Evolutionary conservation across 2,113 vertebrate species (phyloP).

Genomic region (Anarhynchus alexandrinus): DNA sequence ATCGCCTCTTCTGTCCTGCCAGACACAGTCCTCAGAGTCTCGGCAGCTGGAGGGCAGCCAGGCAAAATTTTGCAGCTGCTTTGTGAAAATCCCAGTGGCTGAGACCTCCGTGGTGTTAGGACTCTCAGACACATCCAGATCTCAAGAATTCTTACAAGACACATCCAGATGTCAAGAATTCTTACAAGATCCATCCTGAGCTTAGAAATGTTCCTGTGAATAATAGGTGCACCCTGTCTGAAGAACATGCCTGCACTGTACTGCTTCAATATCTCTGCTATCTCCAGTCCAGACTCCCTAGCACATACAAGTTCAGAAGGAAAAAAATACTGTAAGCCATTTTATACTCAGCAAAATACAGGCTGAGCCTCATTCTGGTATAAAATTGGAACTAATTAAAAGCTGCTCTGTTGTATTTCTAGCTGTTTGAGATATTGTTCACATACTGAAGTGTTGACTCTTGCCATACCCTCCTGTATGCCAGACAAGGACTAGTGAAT

Average conservation of each 20-base stretch:
- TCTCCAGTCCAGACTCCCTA: background rate
- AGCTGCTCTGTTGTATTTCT: background rate
- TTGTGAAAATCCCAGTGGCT: background rate
- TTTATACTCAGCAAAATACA: background rate
- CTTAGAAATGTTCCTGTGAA: background rate
- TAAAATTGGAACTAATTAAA: background rate
- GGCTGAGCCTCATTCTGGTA: background rate
- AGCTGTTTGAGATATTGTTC: background rate
- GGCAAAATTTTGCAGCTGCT: conserved; percentile 27
- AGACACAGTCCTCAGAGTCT: background rate
- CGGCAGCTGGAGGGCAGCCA: conserved; percentile 31
- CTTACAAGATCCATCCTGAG: background rate
- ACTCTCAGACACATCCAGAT: background rate
- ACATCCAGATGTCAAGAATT: background rate
- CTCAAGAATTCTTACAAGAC: too few relatives aligned
- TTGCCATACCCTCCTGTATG: background rate
- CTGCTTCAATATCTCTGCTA: background rate
- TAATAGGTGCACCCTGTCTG: background rate
- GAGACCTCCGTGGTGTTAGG: background rate
- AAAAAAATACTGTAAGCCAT: background rate
- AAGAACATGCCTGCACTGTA: background rate
- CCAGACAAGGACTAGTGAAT: background rate
- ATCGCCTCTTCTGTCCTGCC: background rate
- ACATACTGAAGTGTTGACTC: background rate
- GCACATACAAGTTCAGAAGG: background rate